These are phyloP conservation scores for Eremobia ochroleuca DNA, from an alignment of 2,888 invertebrate genomes.

Conservation along the genomic window DNA sequence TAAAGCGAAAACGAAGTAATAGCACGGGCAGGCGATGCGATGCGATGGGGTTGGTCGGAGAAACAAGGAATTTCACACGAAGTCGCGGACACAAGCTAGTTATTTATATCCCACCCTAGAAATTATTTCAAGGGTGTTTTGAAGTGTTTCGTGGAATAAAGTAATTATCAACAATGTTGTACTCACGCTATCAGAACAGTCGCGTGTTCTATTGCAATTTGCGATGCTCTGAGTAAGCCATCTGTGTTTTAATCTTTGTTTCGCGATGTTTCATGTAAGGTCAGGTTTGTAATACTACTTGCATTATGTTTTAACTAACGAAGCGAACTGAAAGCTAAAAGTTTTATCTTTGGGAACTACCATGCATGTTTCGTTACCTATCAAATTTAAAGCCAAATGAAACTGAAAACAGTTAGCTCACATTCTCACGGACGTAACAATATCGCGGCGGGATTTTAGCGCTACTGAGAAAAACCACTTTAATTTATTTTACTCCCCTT, in stretches of 20 bases:
- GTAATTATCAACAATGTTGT: slow-evolving; percentile 51
- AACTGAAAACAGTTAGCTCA: neutral
- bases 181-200: slow-evolving; percentile 41
- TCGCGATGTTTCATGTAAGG: slow-evolving; percentile 39
- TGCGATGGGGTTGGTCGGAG: neutral
- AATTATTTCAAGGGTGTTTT: slow-evolving; percentile 20
- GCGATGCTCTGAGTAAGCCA: slow-evolving; percentile 46
- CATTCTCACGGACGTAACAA: too few species aligned
- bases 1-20: neutral
- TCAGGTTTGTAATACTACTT: slow-evolving; percentile 9
- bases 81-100: neutral
- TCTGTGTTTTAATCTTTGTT: slow-evolving; percentile 44
- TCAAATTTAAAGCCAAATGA: neutral
- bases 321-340: neutral
- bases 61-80: neutral
- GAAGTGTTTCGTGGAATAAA: slow-evolving; percentile 52
- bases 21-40: neutral
- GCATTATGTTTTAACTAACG: neutral
- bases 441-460: too few species aligned
- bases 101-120: slow-evolving; percentile 24
- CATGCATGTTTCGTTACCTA: neutral
- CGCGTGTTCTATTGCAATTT: slow-evolving; percentile 53
- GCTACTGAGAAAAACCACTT: too few species aligned
- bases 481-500: too few species aligned
- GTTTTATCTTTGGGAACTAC: neutral